Conservation (phyloP, 2,888 invertebrate genomes). For the Bursaphelenchus okinawaensis region DNA sequence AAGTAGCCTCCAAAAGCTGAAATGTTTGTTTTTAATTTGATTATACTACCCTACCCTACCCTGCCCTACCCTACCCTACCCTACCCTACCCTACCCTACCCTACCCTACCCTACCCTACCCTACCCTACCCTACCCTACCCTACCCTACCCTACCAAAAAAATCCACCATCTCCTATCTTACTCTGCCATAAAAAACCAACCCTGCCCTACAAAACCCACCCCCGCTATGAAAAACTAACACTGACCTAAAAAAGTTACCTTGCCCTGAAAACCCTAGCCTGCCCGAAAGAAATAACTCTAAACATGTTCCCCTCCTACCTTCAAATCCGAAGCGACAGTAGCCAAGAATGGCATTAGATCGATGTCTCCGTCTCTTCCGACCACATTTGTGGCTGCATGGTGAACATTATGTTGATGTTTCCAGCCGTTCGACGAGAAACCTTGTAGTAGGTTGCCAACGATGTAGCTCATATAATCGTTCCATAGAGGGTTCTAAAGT, state of each 20-base stretch:
- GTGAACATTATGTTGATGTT: constrained; percentile 53
- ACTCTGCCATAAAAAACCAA: neutral
- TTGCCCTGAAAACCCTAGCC: neutral
- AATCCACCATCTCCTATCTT: neutral
- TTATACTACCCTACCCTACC: too few species aligned
- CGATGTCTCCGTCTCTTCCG: constrained; percentile 53
- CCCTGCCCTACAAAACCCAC: too few species aligned
- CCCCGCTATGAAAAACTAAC: too few species aligned
- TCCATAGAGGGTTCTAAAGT: constrained; percentile 26
- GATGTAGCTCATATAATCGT: constrained; percentile 41
- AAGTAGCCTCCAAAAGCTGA: constrained; percentile 33
- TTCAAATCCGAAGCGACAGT: constrained; percentile 51
- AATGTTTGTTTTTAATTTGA: constrained; percentile 13
- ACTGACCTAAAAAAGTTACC: neutral
- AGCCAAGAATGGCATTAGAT: constrained; percentile 54
- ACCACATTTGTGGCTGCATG: constrained; percentile 56
- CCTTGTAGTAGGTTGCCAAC: constrained; percentile 55
- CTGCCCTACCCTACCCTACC: too few species aligned
- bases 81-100: too few species aligned
- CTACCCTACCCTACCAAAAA: too few species aligned
- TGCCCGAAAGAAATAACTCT: neutral
- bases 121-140: too few species aligned
- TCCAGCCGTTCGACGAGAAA: constrained; percentile 55
- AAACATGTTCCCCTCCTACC: too few species aligned
- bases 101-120: too few species aligned